phyloP scores from a whole-genome alignment of 2,797 vertebrate species.

The Capromys pilorides region DNA sequence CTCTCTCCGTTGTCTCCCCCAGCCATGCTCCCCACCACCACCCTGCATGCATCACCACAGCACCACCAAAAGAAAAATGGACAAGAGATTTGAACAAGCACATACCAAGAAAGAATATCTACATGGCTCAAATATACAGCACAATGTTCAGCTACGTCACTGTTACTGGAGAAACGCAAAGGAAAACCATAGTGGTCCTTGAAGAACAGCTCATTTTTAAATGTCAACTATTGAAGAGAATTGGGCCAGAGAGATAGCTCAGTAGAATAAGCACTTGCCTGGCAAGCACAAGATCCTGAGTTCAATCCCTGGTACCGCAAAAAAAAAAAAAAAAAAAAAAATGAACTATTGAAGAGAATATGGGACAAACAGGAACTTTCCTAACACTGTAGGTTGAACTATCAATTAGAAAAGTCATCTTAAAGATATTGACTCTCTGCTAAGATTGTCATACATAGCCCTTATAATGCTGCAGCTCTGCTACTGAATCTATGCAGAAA shows the following conservation, averaged over 20 bases:
- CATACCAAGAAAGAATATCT: not conserved
- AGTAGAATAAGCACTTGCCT: too few species aligned
- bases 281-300: too few species aligned
- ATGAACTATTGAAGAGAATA: not conserved
- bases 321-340: too few species aligned
- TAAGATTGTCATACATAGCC: not conserved
- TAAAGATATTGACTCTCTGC: not conserved
- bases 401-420: conserved; percentile 5
- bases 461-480: not conserved
- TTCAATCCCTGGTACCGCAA: too few species aligned
- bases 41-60: not conserved
- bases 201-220: not conserved
- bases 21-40: not conserved
- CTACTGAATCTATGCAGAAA: not conserved
- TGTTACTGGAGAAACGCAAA: conserved; percentile 28
- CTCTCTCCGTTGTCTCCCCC: not conserved
- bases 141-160: not conserved
- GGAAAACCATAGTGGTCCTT: not conserved
- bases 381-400: not conserved
- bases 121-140: not conserved
- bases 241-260: too few species aligned
- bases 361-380: not conserved
- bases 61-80: conserved; percentile 31
- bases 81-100: conserved; percentile 31
- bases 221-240: conserved; percentile 12